Conservation (phyloP, 2,113 vertebrate genomes). For the Amphilophus citrinellus region DNA sequence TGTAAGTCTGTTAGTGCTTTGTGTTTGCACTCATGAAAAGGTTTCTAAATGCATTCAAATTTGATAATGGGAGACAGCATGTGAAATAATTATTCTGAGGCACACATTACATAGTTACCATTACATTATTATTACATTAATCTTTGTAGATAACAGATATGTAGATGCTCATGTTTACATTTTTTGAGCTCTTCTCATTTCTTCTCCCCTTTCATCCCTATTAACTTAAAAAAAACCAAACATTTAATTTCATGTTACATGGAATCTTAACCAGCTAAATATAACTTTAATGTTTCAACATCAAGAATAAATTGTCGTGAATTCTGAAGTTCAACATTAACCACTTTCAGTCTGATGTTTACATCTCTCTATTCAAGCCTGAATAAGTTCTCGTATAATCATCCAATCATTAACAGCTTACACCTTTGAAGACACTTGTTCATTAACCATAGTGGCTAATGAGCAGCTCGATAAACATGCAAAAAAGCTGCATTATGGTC, state of each 20-base stretch:
- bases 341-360: neutral
- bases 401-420: neutral
- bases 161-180: too few relatives aligned
- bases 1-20: neutral
- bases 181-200: neutral
- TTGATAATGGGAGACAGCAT: neutral
- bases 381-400: neutral
- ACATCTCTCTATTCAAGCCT: neutral
- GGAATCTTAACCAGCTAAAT: too few relatives aligned
- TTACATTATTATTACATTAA: neutral
- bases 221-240: neutral
- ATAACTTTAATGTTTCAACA: too few relatives aligned
- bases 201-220: neutral
- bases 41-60: neutral
- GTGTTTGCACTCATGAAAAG: neutral
- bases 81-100: neutral
- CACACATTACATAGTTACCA: neutral
- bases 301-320: too few relatives aligned
- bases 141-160: neutral
- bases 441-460: neutral
- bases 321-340: neutral
- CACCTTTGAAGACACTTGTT: neutral
- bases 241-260: too few relatives aligned
- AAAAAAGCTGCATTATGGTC: neutral
- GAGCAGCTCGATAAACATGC: neutral